Percentiles rank a stretch among this genome's conserved stretches.
Evolutionary conservation across 64 coral and sea anemone species (phyloP).

Genomic region (Actinia equina): DNA sequence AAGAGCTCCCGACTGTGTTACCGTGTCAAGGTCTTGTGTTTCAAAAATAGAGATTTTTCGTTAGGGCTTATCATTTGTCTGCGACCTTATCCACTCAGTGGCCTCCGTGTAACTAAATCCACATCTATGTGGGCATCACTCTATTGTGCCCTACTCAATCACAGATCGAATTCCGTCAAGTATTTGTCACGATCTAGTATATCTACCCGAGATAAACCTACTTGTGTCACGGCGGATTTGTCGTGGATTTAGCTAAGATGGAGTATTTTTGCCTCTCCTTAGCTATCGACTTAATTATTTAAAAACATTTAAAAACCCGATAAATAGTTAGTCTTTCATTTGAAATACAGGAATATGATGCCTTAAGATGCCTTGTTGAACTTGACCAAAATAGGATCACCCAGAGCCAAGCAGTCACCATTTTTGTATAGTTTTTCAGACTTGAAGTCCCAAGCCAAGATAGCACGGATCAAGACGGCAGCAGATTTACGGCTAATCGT

Average conservation of each 20-base stretch:
- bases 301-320: not conserved
- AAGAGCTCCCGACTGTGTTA: not conserved
- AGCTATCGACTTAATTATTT: not conserved
- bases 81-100: not conserved
- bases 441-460: conserved; percentile 12
- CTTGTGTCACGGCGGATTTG: not conserved
- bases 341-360: not conserved
- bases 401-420: conserved; percentile 1
- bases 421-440: not conserved
- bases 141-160: not conserved
- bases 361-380: not conserved
- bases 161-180: not conserved
- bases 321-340: not conserved
- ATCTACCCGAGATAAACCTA: not conserved
- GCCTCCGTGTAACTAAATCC: conserved; percentile 1
- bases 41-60: conserved; percentile 22
- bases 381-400: not conserved
- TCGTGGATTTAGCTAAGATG: not conserved
- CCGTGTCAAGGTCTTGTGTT: conserved; percentile 21
- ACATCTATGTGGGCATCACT: not conserved
- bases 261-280: conserved; percentile 2
- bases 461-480: conserved; percentile 2
- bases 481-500: conserved; percentile 12
- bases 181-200: not conserved
- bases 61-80: conserved; percentile 14